Base-by-base conservation (phyloP, 2,797 vertebrate genomes). In the Mormyrops attenuatus region DNA sequence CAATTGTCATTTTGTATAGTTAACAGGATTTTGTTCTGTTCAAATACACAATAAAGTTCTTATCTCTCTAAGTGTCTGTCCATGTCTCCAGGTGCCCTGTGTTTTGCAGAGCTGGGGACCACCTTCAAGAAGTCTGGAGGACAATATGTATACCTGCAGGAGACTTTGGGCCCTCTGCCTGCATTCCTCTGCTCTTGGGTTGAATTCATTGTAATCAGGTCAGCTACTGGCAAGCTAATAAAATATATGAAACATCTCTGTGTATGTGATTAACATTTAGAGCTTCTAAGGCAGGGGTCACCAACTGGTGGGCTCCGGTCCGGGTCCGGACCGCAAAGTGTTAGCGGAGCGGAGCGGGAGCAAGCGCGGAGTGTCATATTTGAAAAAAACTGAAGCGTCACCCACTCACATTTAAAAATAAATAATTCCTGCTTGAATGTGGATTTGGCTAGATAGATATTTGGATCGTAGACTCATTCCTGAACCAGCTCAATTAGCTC, bases 161-260 rank as follows among this genome's bases (percentile, higher is more conserved):
- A 96, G 94, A 96, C 97, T 0, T 88, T 97, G 77, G 97, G 97
- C 3, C 96, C 97, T n/a, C 93, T 97, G 85, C 96, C 97, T 49
- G 97, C 97, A 34, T 98, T 98, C 89, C 91, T 98, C 55, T 95
- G 96, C 44, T 94, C 98, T 53, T 98, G 97, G 97, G 94, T 90
- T 3, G 97, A 98, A 89, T 96, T 96, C 91, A 90, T 97, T 38
- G 96, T 97, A 73, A 95, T 97, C 93, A 97, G 97, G 97, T 97
- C 77, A 63, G 60, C 8, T 63, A 63, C 60, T 26, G 5, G 55
- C 5, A 57, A 57, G 55, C 20, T n/a, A n/a, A n/a, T 57, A n/a
- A 20, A 57, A n/a, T 20, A 6, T n/a, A 57, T 57, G 53, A 49
- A 57, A 57, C 53, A 20, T n/a, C 1, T n/a, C 0, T 57, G 55